Evolutionary conservation across 2,888 invertebrate species (phyloP), one percentile per base, ranked within the genome.

Genomic region (Antitype chi): DNA sequence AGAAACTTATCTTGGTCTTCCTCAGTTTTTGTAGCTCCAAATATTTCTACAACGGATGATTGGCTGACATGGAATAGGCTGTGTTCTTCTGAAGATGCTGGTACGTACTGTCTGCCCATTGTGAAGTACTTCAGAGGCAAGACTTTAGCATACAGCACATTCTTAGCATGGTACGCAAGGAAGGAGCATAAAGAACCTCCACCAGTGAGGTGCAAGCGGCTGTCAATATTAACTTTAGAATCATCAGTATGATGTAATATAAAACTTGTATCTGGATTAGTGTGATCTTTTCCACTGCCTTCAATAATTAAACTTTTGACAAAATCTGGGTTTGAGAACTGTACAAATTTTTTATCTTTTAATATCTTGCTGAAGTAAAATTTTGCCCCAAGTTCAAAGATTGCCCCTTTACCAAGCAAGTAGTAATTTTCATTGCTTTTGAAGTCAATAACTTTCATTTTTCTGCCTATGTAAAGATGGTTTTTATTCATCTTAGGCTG

Each of bases 311-410:
- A 94, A 90, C 98, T 98, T 74, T 98, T 97, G 9, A 97, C 97
- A 94, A 99, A 98, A 94, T 99, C 98, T 0, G 98, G 97, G 92
- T 98, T 98, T 0, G 98, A 97, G 88, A 98, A 97, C 89, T 97
- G 97, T 0, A 97, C 91, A 90, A 97, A 98, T n/a, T 97, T 94
- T 20, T 94, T 92, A 1, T 97, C 93, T 38, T 95, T 93, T 23
- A 97, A 88, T 20, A 93, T 86, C 7, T 94, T 91, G 72, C 92
- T 95, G 76, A 97, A 96, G 88, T 97, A 97, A 92, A 97, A 97
- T 86, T 97, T 94, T 23, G 97, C 92, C 32, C 97, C 97, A 17
- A 98, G 93, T 93, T 98, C 98, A 91, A 98, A 98, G 25, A 97
- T 87, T 0, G 98, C 98, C 0, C 98, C 98, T 79, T 98, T 97